Percentiles rank a stretch among this genome's conserved stretches.
phyloP scores from a whole-genome alignment of 92 coral and sea anemone genomes.

The Siderastrea siderea region DNA sequence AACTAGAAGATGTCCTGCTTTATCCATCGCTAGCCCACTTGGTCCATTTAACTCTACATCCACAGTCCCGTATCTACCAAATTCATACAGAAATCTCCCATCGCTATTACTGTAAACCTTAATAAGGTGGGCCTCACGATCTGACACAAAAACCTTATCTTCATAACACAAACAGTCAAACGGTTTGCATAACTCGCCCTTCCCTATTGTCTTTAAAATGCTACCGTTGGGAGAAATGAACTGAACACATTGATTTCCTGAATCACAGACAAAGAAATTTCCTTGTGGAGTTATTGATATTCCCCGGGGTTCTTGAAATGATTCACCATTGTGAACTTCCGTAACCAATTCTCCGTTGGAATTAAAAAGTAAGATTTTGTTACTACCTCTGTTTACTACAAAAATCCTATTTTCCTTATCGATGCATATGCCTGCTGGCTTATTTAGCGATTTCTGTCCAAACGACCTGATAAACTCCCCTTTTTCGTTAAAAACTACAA shows the following conservation, averaged over 20 bases:
- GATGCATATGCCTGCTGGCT: conserved; percentile 5
- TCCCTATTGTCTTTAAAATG: conserved; percentile 9
- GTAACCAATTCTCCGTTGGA: conserved; percentile 8
- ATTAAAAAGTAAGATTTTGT: not conserved
- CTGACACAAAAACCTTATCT: conserved; percentile 7
- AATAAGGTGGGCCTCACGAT: not conserved
- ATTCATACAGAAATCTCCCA: conserved; percentile 9
- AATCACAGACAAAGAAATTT: conserved; percentile 2
- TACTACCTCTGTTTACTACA: conserved; percentile 17
- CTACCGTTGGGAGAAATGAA: conserved; percentile 12
- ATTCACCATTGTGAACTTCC: not conserved
- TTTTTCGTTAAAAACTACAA: conserved; percentile 5
- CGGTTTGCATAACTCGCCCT: not conserved
- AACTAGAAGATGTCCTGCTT: not conserved
- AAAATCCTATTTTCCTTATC: conserved; percentile 1
- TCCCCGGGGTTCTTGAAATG: conserved; percentile 4
- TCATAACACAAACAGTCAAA: not conserved
- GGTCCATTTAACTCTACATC: not conserved
- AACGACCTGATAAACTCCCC: conserved; percentile 4
- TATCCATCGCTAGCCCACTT: not conserved
- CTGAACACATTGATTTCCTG: not conserved
- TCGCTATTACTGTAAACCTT: not conserved
- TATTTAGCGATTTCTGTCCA: not conserved
- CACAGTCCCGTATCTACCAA: not conserved
- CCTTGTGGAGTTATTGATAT: not conserved